These are phyloP conservation scores for Pachliopta kotzebuea DNA, from an alignment of 2,888 invertebrate species.

Conservation along the genomic window DNA sequence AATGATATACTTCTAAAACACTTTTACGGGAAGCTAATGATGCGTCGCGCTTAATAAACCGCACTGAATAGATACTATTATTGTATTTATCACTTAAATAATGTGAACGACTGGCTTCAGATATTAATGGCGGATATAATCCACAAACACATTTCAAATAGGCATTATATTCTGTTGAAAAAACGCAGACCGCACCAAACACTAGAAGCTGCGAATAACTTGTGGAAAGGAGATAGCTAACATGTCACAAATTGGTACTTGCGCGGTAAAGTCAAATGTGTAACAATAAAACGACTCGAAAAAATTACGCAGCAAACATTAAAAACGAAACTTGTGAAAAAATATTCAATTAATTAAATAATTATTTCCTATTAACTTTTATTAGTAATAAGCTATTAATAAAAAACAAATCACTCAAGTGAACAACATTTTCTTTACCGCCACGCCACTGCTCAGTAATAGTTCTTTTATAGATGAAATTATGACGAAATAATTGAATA, in stretches of 20 bases:
- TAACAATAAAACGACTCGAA: slow-evolving; percentile 34
- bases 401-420: slow-evolving; percentile 32
- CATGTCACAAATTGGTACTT: slow-evolving; percentile 62
- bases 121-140: slow-evolving; percentile 74
- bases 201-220: slow-evolving; percentile 48
- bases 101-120: slow-evolving; percentile 53
- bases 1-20: slow-evolving; percentile 68
- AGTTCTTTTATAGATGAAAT: slow-evolving; percentile 36
- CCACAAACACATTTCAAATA: slow-evolving; percentile 66
- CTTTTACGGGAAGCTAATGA: slow-evolving; percentile 40
- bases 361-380: background rate
- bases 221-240: slow-evolving; percentile 58
- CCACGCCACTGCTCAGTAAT: slow-evolving; percentile 44
- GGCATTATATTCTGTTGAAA: slow-evolving; percentile 65
- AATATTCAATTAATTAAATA: slow-evolving; percentile 11
- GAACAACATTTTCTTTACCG: slow-evolving; percentile 36
- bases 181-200: slow-evolving; percentile 57
- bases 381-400: background rate
- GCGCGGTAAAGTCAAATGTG: slow-evolving; percentile 76
- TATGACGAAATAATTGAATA: slow-evolving; percentile 40
- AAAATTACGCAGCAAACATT: slow-evolving; percentile 10
- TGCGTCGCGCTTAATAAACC: slow-evolving; percentile 32
- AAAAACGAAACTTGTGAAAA: slow-evolving; percentile 13
- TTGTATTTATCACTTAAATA: slow-evolving; percentile 36
- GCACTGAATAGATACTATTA: slow-evolving; percentile 30